phyloP scores from a whole-genome alignment of 2,888 invertebrate species.

The Omphaloscelis lunosa region DNA sequence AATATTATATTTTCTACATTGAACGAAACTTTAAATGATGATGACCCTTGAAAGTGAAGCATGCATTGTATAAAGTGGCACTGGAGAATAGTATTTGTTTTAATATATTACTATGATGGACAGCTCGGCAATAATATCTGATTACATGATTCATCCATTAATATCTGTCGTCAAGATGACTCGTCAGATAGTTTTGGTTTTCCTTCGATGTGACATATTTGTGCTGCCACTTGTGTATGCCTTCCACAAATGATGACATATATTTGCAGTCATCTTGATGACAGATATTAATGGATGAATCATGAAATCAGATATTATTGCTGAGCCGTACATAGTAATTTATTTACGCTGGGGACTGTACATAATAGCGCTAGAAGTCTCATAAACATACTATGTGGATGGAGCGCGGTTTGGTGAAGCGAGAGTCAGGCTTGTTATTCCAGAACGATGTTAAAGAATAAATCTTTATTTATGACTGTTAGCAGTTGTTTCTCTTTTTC shows the following conservation, averaged over 20 bases:
- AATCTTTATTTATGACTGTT: background rate
- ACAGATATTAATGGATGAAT: background rate
- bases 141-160: background rate
- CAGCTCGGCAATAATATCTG: background rate
- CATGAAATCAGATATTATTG: background rate
- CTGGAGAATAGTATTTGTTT: background rate
- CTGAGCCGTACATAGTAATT: background rate
- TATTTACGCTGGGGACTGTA: no score
- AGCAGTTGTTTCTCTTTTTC: background rate
- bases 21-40: background rate
- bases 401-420: no score
- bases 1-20: no score
- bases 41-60: no score
- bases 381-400: no score
- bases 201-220: background rate
- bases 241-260: background rate
- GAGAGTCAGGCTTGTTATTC: no score
- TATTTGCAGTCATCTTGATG: background rate
- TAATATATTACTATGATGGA: background rate
- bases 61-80: background rate
- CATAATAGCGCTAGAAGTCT: no score
- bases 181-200: background rate
- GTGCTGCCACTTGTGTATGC: background rate
- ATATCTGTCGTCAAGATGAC: background rate
- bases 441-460: no score